phyloP scores from a whole-genome alignment of 2,113 vertebrate genomes.

The Syrmaticus mikado region DNA sequence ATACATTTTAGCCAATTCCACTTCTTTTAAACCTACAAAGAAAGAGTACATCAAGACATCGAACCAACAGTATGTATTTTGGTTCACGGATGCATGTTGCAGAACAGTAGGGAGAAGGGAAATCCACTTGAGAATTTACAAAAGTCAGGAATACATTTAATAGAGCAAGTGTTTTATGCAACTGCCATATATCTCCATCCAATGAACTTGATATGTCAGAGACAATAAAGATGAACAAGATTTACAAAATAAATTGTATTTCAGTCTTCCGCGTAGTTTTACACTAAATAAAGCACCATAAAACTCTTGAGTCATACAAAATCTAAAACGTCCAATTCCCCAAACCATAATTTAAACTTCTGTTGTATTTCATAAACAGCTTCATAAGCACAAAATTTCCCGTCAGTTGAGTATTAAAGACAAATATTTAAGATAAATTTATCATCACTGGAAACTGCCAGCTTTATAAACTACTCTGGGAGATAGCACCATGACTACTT shows the following conservation, averaged over 20 bases:
- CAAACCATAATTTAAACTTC: constrained; percentile 18
- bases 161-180: constrained; percentile 23
- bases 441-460: constrained; percentile 9
- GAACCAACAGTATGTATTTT: constrained; percentile 47
- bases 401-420: neutral
- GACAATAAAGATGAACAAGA: constrained; percentile 31
- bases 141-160: constrained; percentile 42
- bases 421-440: constrained; percentile 18
- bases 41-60: constrained; percentile 42
- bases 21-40: constrained; percentile 27
- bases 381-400: neutral
- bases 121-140: neutral
- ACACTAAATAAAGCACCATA: constrained; percentile 47
- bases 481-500: neutral
- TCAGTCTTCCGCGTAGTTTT: constrained; percentile 13
- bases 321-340: neutral
- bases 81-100: constrained; percentile 2
- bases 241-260: constrained; percentile 29
- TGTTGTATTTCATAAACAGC: neutral
- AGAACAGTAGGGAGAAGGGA: constrained; percentile 27
- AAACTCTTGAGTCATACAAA: constrained; percentile 6
- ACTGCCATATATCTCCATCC: constrained; percentile 33
- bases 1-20: constrained; percentile 49
- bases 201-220: constrained; percentile 19
- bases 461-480: constrained; percentile 14